These are phyloP conservation scores for Lycocerus yunnanus DNA, from an alignment of 2,888 invertebrate species.

Conservation along the genomic window DNA sequence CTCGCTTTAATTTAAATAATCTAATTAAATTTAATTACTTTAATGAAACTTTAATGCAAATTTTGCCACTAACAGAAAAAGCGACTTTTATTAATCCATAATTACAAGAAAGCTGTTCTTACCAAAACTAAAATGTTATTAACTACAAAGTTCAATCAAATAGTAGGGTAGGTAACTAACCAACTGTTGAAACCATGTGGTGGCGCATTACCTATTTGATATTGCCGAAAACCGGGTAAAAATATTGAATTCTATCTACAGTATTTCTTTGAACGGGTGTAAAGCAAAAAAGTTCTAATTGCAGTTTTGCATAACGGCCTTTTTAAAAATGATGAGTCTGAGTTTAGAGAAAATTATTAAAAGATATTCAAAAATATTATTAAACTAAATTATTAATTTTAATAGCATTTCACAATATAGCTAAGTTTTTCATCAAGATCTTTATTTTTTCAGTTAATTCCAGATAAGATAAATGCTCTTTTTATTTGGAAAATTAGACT, in stretches of 20 bases:
- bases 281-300: not conserved
- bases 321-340: not conserved
- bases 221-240: not conserved
- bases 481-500: too few relatives aligned
- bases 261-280: not conserved
- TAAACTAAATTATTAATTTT: too few relatives aligned
- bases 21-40: not conserved
- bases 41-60: not conserved
- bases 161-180: not conserved
- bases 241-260: not conserved
- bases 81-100: not conserved
- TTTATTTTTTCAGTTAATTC: too few relatives aligned
- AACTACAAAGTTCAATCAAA: not conserved
- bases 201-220: not conserved
- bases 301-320: not conserved
- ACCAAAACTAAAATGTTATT: not conserved
- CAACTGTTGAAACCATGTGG: not conserved
- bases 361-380: too few relatives aligned
- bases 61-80: not conserved
- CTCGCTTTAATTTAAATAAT: not conserved
- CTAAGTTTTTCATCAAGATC: too few relatives aligned
- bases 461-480: too few relatives aligned
- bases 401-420: too few relatives aligned
- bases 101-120: not conserved
- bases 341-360: not conserved